A percentile compares a stretch with the other conserved stretches of the same genome.
Evolutionary conservation across 53 echinoderm and acorn worm genomes (phyloP).

Genomic region (Astropecten irregularis): DNA sequence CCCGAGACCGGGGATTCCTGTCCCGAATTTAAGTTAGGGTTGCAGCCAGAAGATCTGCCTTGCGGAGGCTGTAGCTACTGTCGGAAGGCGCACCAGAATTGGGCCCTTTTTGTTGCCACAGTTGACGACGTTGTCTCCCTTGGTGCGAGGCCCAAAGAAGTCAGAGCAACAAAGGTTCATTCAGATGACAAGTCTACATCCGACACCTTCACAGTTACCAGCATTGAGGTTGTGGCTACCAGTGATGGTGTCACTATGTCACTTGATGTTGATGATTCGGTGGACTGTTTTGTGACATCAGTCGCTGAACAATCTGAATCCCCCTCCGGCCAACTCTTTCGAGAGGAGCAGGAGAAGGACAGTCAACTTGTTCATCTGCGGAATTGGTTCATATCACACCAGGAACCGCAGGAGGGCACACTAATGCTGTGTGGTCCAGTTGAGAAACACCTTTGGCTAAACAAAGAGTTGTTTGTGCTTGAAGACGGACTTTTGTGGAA

Average conservation of each 20-base stretch:
- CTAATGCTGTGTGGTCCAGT: conserved; percentile 42
- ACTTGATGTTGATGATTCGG: not conserved
- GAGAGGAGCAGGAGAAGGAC: conserved; percentile 28
- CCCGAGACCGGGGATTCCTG: not conserved
- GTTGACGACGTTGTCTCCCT: conserved; percentile 44
- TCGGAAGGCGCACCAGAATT: conserved; percentile 13
- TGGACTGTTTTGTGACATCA: not conserved
- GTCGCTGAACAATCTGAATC: not conserved
- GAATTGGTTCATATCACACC: not conserved
- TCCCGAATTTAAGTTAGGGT: not conserved
- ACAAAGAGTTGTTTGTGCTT: not conserved
- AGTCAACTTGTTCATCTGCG: conserved; percentile 7
- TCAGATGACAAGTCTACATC: not conserved
- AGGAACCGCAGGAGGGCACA: conserved; percentile 18
- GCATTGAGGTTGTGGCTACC: not conserved
- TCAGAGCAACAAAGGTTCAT: not conserved
- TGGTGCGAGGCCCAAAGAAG: not conserved
- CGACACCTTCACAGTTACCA: not conserved
- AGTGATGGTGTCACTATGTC: not conserved
- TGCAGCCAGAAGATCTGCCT: conserved; percentile 12
- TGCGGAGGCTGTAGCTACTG: conserved; percentile 48
- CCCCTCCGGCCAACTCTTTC: not conserved
- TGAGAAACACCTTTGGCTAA: conserved; percentile 42
- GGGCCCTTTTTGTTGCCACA: conserved; percentile 3
- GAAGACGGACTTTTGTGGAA: conserved; percentile 34